These are phyloP conservation scores for Cartodere bifasciata DNA, from an alignment of 2,888 invertebrate genomes.

Conservation along the genomic window DNA sequence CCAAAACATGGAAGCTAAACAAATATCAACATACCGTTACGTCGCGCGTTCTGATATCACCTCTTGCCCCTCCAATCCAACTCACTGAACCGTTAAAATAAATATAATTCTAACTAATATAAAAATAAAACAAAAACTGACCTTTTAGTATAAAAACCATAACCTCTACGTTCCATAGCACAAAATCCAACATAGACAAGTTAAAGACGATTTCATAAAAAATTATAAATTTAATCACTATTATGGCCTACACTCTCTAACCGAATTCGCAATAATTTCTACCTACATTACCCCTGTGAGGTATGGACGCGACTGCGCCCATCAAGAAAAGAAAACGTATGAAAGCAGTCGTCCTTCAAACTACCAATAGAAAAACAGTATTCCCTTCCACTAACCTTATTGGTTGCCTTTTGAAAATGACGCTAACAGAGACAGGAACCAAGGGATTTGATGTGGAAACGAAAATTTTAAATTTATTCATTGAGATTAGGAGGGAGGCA, in stretches of 20 bases:
- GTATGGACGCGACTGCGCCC: constrained; percentile 23
- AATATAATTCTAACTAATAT: constrained; percentile 17
- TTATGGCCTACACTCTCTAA: background rate
- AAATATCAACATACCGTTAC: no score
- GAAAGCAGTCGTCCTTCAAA: constrained; percentile 29
- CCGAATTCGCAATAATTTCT: background rate
- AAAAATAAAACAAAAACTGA: constrained; percentile 47
- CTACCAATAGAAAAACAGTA: constrained; percentile 25
- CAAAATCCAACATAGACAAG: constrained; percentile 18
- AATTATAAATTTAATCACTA: background rate
- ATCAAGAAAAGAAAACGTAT: constrained; percentile 18
- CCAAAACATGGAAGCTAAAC: no score
- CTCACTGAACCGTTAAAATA: no score
- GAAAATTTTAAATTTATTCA: no score
- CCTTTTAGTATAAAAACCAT: constrained; percentile 72
- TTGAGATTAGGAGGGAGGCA: no score
- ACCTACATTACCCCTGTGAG: constrained; percentile 5
- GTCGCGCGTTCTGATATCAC: no score
- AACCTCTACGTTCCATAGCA: constrained; percentile 68
- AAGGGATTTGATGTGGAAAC: constrained; percentile 10
- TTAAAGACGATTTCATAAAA: constrained; percentile 8
- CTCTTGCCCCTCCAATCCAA: no score
- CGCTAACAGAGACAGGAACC: constrained; percentile 16
- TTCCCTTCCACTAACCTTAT: constrained; percentile 27
- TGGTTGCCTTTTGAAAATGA: constrained; percentile 28